Conservation (phyloP, 2,113 vertebrate genomes). For the Zootoca vivipara region DNA sequence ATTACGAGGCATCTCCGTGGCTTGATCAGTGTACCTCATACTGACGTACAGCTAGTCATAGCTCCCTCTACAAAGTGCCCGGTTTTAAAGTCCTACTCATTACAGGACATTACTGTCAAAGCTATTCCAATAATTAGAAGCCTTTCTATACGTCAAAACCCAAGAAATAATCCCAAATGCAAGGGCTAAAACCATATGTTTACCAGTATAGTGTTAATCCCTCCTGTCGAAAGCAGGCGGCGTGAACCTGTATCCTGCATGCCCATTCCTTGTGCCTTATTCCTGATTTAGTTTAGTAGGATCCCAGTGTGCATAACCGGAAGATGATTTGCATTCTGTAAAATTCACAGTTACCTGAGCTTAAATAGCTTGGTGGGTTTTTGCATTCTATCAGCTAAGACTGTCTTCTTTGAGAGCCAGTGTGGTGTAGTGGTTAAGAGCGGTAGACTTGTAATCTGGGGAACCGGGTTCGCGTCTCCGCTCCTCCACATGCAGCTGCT, state of each 20-base stretch:
- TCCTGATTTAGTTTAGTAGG: not conserved
- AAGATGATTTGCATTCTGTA: not conserved
- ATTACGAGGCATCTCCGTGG: conserved; percentile 44
- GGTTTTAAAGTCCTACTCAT: conserved; percentile 45
- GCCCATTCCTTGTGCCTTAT: not conserved
- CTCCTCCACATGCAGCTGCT: no score
- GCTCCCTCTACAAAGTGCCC: conserved; percentile 41
- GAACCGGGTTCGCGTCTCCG: no score
- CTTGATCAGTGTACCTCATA: conserved; percentile 50
- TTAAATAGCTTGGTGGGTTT: not conserved
- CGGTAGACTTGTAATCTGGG: no score
- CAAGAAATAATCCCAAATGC: conserved; percentile 24
- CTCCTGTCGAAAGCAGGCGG: not conserved
- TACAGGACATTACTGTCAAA: conserved; percentile 20
- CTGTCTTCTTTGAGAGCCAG: not conserved
- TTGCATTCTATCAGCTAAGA: not conserved
- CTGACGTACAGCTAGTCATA: conserved; percentile 36
- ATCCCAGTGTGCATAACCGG: not conserved
- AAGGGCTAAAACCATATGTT: not conserved
- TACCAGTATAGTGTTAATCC: not conserved
- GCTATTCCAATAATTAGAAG: conserved; percentile 35
- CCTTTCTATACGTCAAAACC: conserved; percentile 24
- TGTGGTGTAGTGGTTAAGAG: no score
- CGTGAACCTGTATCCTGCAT: not conserved
- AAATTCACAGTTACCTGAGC: not conserved